A percentile compares a stretch with the other conserved stretches of the same genome.
phyloP scores from a whole-genome alignment of 64 coral and sea anemone species.

The Anthopleura sola region DNA sequence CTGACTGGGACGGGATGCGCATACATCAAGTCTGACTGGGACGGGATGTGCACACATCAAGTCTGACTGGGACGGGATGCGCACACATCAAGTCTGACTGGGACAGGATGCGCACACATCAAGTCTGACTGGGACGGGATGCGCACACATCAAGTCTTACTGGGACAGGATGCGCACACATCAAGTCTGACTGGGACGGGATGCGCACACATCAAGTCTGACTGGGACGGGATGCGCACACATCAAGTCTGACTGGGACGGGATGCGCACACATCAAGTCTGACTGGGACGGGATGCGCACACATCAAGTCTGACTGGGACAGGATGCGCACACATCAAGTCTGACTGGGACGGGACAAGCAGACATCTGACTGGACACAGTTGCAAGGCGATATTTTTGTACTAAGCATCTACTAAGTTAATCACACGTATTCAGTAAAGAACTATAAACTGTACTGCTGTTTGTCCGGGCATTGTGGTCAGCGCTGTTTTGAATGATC shows the following conservation, averaged over 20 bases:
- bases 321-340: background rate
- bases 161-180: background rate
- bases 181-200: background rate
- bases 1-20: background rate
- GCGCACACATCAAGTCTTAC: background rate
- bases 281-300: background rate
- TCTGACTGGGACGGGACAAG: background rate
- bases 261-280: background rate
- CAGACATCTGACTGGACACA: background rate
- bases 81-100: background rate
- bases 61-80: background rate
- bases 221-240: background rate
- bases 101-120: background rate
- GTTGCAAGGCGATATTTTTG: background rate
- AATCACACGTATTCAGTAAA: background rate
- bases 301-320: background rate
- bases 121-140: background rate
- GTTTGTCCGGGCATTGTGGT: constrained; percentile 63
- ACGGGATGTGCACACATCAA: background rate
- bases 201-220: background rate
- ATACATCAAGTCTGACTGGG: background rate
- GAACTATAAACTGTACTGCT: constrained; percentile 69
- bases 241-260: background rate
- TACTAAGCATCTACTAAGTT: background rate
- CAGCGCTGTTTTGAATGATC: constrained; percentile 38